Evolutionary conservation across 2,113 vertebrate genomes (phyloP), one percentile per base, ranked within the genome.

Genomic region (Sciurus niger): DNA sequence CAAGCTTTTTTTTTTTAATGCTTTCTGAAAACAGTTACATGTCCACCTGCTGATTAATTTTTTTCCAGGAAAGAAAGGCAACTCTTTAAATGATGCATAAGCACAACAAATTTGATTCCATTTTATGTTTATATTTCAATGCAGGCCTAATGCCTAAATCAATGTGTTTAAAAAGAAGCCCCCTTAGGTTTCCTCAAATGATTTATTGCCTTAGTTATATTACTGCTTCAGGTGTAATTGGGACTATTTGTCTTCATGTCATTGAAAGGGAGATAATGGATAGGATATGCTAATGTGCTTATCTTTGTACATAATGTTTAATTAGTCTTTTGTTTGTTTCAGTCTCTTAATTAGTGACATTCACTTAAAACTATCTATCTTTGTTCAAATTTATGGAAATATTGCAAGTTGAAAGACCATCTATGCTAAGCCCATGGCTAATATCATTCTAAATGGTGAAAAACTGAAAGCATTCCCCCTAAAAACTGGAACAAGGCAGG

Each of bases 201-300:
- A 98, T 97, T 97, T 97, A 98, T 98, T 98, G 51, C 92, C 83
- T 98, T 98, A 94, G 93, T 97, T 98, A 95, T 60, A 94, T 88
- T 95, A 97, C 97, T 98, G 96, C 94, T 98, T 98, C 97, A 98
- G 97, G 97, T 98, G 80, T 98, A 98, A 98, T 98, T 97, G 97
- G 93, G 84, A 98, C 96, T 98, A 98, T 99, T 98, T 98, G 89
- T 98, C 97, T 98, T 98, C 76, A 51, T 98, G 98, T 97, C 98
- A 95, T 90, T 94, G 78, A 96, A 96, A 95, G 87, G 96, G n/a
- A 97, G 97, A 93, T 97, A 94, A 94, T 46, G 73, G 90, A 96
- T 97, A 93, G n/a, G 86, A 73, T 98, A 98, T 98, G 97, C 97
- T 98, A 98, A 98, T 98, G 83, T 80, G 65, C n/a, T 93, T 98